Evolutionary conservation across 2,888 invertebrate species (phyloP), one percentile per base, ranked within the genome.

Genomic region (Cenopis cana): DNA sequence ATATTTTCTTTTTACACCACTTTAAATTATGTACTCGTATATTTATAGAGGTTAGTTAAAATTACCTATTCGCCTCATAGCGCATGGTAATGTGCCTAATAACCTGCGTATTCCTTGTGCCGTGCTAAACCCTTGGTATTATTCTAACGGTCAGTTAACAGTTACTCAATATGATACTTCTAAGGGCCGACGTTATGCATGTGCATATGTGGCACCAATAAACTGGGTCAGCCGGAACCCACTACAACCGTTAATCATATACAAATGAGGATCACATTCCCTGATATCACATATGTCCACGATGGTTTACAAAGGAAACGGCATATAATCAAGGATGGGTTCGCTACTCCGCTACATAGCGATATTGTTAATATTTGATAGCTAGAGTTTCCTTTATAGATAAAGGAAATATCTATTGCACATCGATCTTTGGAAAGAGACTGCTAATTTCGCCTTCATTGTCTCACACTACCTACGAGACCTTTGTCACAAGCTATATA

Each of bases 141-240:
- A 55, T 6, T 6, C 5, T 56, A 60, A 46, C 46, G 60, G 4
- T 17, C 29, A 49, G 46, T 46, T 18, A 56, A 56, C 56, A 33
- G 56, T 17, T 60, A 49, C 46, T 17, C 9, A 62, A 18, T 36
- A 20, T 50, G 49, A 36, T 20, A 36, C 20, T 17, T 46, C 55
- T 68, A 33, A 49, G 55, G 68, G 24, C 24, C 55, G 20, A 38
- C 49, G 36, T 3, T 18, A 50, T 24, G 36, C 41, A 54, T 57
- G 18, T 64, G 52, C 52, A 52, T 65, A 57, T 56, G 62, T 41
- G 55, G 54, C 56, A 60, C 24, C 52, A 57, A 18, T 17, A 49
- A 72, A 52, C 41, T 41, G 57, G 64, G 69, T 59, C 69, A 59
- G 38, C 10, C 24, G 36, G 49, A 46, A 56, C 17, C 36, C 33